These are phyloP conservation scores for Xyrauchen texanus DNA, from an alignment of 2,113 vertebrate species.

Conservation along the genomic window DNA sequence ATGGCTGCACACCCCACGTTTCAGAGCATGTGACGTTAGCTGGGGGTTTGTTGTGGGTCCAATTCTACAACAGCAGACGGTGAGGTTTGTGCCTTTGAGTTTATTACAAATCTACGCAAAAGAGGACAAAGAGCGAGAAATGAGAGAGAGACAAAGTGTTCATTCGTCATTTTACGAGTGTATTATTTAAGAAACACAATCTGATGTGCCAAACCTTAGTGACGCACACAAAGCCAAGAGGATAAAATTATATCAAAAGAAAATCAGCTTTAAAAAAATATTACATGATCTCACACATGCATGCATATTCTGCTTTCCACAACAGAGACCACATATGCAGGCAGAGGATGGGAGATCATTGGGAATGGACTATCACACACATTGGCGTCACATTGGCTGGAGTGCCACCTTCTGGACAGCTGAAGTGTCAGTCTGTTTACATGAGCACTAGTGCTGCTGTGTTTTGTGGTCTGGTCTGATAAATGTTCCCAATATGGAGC, in stretches of 20 bases:
- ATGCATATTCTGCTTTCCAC: conserved; percentile 2
- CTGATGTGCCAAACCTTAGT: conserved; percentile 54
- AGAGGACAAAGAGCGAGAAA: conserved; percentile 29
- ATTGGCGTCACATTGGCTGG: conserved; percentile 71
- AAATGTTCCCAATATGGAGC: background rate
- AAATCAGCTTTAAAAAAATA: conserved; percentile 44
- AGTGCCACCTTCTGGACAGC: conserved; percentile 92
- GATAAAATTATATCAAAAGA: conserved; percentile 56
- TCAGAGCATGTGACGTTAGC: conserved; percentile 48
- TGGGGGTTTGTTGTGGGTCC: conserved; percentile 56
- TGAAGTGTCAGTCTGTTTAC: conserved; percentile 32
- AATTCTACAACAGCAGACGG: conserved; percentile 50
- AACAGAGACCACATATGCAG: background rate
- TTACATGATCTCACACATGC: conserved; percentile 1
- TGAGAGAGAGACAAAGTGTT: conserved; percentile 5
- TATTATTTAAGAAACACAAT: conserved; percentile 43
- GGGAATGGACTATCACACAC: conserved; percentile 5
- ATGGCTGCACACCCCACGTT: conserved; percentile 44
- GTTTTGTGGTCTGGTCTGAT: background rate
- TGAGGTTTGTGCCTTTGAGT: conserved; percentile 54
- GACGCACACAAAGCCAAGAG: conserved; percentile 52
- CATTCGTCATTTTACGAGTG: conserved; percentile 44
- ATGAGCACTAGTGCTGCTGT: background rate
- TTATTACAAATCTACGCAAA: conserved; percentile 54
- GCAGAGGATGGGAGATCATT: conserved; percentile 1